These are phyloP conservation scores for Allygus modestus DNA, from an alignment of 2,888 invertebrate species.

Conservation along the genomic window DNA sequence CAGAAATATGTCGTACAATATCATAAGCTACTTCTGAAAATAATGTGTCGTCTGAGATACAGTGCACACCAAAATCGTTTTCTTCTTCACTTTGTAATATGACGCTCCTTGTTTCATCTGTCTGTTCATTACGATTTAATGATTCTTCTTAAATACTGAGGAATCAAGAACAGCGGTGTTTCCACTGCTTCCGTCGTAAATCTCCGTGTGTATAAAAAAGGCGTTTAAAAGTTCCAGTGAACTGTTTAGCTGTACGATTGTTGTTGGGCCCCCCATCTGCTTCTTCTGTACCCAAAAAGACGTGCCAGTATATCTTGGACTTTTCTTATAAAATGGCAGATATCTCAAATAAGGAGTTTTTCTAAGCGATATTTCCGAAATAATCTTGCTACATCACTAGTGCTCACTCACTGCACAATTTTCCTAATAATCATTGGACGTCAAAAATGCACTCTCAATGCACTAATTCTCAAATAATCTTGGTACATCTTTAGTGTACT, in stretches of 20 bases:
- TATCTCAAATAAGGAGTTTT: background rate
- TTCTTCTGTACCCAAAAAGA: background rate
- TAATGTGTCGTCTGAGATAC: background rate
- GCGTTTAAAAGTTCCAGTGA: background rate
- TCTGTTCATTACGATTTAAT: background rate
- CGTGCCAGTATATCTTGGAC: background rate
- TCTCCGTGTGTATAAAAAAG: background rate
- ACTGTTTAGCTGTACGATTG: background rate
- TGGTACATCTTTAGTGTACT: no score
- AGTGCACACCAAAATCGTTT: background rate
- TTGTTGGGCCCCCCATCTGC: background rate
- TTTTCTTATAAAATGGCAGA: background rate
- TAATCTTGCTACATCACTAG: background rate
- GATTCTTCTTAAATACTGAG: background rate
- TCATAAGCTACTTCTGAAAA: background rate
- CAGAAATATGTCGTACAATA: slow-evolving; percentile 8
- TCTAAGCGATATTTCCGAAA: background rate
- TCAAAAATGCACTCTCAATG: no score
- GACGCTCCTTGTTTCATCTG: background rate
- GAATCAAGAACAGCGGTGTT: background rate
- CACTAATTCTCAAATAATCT: no score
- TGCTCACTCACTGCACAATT: no score
- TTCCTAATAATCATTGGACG: no score
- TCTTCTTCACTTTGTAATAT: background rate
- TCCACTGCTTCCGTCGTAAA: background rate